Evolutionary conservation across 2,797 vertebrate genomes (phyloP).

Genomic region (Iguana delicatissima): DNA sequence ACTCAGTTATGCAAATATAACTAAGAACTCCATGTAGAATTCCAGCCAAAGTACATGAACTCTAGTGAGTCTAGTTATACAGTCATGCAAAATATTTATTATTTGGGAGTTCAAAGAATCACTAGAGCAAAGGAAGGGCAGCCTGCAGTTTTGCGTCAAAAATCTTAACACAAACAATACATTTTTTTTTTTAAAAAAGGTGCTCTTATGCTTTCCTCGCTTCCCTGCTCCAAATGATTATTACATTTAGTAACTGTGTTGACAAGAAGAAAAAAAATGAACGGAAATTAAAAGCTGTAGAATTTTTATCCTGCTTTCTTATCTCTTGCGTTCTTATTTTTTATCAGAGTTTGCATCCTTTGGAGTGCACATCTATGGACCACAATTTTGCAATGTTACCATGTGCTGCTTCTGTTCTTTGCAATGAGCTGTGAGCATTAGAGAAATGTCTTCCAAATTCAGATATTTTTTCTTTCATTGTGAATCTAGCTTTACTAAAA

Average conservation of each 20-base stretch:
- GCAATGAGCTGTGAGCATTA: slow-evolving; percentile 26
- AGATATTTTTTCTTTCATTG: slow-evolving; percentile 11
- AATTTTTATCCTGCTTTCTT: slow-evolving; percentile 74
- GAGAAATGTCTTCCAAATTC: slow-evolving; percentile 32
- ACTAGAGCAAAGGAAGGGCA: slow-evolving; percentile 11
- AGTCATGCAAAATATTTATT: not conserved
- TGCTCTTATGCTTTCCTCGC: slow-evolving; percentile 18
- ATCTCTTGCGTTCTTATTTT: slow-evolving; percentile 62
- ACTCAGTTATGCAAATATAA: too few species aligned
- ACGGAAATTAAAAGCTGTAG: slow-evolving; percentile 80
- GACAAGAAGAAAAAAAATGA: slow-evolving; percentile 54
- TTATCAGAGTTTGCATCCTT: slow-evolving; percentile 66
- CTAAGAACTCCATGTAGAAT: too few species aligned
- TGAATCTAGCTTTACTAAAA: not conserved
- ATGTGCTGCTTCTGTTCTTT: slow-evolving; percentile 44
- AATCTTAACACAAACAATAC: slow-evolving; percentile 53
- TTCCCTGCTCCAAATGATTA: slow-evolving; percentile 63
- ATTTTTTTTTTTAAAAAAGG: slow-evolving; percentile 32
- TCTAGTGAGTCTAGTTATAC: not conserved
- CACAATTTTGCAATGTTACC: slow-evolving; percentile 54
- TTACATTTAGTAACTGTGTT: slow-evolving; percentile 68
- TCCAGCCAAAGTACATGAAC: not conserved
- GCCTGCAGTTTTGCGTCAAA: not conserved
- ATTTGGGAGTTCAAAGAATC: not conserved
- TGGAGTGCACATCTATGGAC: slow-evolving; percentile 54